These are phyloP conservation scores for Drosophila mettleri DNA, from an alignment of 2,888 invertebrate genomes.

Conservation along the genomic window DNA sequence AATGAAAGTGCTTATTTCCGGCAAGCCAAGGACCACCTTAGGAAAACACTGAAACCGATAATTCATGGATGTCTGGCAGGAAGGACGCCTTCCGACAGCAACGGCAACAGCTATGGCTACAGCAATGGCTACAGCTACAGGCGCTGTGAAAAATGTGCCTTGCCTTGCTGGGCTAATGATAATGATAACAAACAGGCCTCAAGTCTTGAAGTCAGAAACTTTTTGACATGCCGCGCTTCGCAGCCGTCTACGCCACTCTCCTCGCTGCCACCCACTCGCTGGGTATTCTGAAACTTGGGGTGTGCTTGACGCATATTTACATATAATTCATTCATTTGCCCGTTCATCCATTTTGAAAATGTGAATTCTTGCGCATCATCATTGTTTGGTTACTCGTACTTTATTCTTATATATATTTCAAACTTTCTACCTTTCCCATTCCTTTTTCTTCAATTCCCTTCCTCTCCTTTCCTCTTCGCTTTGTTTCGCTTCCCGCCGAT, in stretches of 20 bases:
- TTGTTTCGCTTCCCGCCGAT: neutral
- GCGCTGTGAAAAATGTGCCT: constrained; percentile 53
- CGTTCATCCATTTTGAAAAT: constrained; percentile 77
- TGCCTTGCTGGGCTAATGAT: constrained; percentile 68
- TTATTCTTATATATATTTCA: constrained; percentile 55
- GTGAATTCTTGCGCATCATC: constrained; percentile 83
- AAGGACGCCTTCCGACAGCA: constrained; percentile 25
- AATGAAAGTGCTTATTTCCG: constrained; percentile 75
- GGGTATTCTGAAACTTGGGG: constrained; percentile 19
- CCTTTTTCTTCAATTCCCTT: neutral
- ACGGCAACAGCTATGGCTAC: constrained; percentile 41
- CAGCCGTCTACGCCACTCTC: constrained; percentile 5
- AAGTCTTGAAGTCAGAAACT: constrained; percentile 78
- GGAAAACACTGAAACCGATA: constrained; percentile 81
- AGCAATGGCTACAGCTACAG: constrained; percentile 4
- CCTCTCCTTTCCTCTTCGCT: neutral
- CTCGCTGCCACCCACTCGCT: neutral
- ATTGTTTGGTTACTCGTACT: constrained; percentile 82
- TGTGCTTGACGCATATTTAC: constrained; percentile 63
- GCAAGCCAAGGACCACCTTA: constrained; percentile 48
- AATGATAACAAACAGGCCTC: constrained; percentile 81
- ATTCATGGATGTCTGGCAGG: constrained; percentile 74
- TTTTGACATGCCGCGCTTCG: constrained; percentile 74
- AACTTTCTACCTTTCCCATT: constrained; percentile 48
- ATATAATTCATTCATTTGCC: constrained; percentile 74